Evolutionary conservation across 2,113 vertebrate genomes (phyloP), one percentile per base, ranked within the genome.

Genomic region (Benitochromis conjunctus): DNA sequence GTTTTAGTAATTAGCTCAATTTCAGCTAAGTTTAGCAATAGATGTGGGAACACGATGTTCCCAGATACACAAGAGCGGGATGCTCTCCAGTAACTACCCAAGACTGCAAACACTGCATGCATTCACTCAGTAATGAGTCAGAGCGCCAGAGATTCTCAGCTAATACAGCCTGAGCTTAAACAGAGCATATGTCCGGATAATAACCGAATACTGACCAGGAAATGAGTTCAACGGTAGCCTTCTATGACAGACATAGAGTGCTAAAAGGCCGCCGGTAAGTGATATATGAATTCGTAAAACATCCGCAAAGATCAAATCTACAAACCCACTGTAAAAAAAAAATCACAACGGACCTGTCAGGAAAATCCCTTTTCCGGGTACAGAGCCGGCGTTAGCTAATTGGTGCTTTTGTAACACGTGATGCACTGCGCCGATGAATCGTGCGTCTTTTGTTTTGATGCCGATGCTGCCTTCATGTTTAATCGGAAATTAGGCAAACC

Each of bases 351-450:
- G 43, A 95, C 90, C 92, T 94, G 91, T 82, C 84, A 76, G 51
- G 57, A 83, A 86, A 91, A 82, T 74, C 86, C 84, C 79, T 53
- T 21, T 96, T 97, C 95, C 96, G 95, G 94, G 94, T 94, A 71
- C 8, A 57, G 74, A 38, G 21, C 74, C 9, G 31, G 14, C 31
- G 80, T 69, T 34, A 34, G 82, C n/a, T 92, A 58, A 94, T 96
- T 96, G 95, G 96, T 56, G 81, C 56, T 4, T 48, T 11, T 3
- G 1, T 0, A 69, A 5, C 93, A 93, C 26, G 92, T 95, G 94
- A 80, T 4, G 64, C 46, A 4, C 6, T 5, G 18, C 26, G 29
- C 46, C 6, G 21, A n/a, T 1, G 11, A 38, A 12, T 18, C 46
- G 36, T n/a, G n/a, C 38, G 53, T 83, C 78, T 12, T 21, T 58